These are phyloP conservation scores for Lasioglossum marginatum DNA, from an alignment of 2,888 invertebrate genomes.

Conservation along the genomic window DNA sequence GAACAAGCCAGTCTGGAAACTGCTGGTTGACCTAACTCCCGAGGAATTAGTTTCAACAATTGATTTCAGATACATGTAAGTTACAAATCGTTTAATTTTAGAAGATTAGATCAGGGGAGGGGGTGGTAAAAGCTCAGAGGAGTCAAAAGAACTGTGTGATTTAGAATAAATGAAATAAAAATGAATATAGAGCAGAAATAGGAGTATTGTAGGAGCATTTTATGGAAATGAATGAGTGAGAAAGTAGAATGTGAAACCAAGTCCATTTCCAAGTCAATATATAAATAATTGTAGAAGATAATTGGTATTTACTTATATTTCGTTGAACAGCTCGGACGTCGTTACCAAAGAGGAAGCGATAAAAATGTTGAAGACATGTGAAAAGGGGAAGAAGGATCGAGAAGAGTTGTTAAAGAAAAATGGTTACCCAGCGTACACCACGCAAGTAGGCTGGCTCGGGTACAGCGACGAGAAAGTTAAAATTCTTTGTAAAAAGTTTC, in stretches of 20 bases:
- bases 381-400: constrained; percentile 87
- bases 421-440: constrained; percentile 95
- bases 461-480: constrained; percentile 92
- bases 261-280: too few relatives aligned
- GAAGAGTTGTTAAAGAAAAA: constrained; percentile 87
- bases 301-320: not conserved
- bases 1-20: constrained; percentile 94
- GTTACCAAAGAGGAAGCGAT: constrained; percentile 94
- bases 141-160: too few relatives aligned
- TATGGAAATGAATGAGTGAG: too few relatives aligned
- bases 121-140: too few relatives aligned
- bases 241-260: too few relatives aligned
- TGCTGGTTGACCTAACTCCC: constrained; percentile 93
- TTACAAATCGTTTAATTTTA: not conserved
- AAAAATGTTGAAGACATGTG: constrained; percentile 87
- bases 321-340: constrained; percentile 91
- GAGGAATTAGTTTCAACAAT: constrained; percentile 94
- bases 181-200: too few relatives aligned
- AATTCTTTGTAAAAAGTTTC: constrained; percentile 89
- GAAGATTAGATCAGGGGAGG: too few relatives aligned
- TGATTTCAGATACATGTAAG: constrained; percentile 91
- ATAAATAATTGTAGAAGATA: not conserved
- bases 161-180: too few relatives aligned
- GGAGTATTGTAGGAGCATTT: too few relatives aligned
- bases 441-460: constrained; percentile 95